phyloP scores from a whole-genome alignment of 2,797 vertebrate genomes.

The Rhadinocentrus ornatus region DNA sequence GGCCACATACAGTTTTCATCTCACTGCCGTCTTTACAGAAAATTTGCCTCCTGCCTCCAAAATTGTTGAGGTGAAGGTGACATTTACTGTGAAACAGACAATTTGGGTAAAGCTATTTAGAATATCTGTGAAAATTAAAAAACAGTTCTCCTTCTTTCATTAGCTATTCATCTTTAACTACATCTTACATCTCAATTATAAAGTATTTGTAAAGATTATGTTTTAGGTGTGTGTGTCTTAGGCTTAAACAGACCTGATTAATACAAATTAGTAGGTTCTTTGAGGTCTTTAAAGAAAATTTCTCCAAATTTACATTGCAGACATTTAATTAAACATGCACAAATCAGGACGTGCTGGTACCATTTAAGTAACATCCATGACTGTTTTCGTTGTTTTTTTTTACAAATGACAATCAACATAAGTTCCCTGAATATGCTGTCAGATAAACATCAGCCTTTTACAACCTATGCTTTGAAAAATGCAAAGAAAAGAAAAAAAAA shows the following conservation, averaged over 20 bases:
- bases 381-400: neutral
- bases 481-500: neutral
- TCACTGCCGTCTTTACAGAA: slow-evolving; percentile 18
- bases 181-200: neutral
- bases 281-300: too few species aligned
- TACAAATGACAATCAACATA: neutral
- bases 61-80: neutral
- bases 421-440: neutral
- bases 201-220: neutral
- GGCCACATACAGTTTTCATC: slow-evolving; percentile 47
- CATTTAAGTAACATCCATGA: neutral
- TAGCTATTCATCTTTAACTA: neutral
- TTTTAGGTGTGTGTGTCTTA: too few species aligned
- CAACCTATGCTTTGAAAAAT: neutral
- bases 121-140: neutral
- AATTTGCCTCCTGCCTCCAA: slow-evolving; percentile 20
- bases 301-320: too few species aligned
- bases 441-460: neutral
- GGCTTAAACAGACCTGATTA: too few species aligned
- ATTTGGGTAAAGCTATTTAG: neutral
- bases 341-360: neutral
- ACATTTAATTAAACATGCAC: too few species aligned
- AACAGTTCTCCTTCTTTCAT: neutral
- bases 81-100: slow-evolving; percentile 3
- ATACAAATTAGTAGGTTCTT: too few species aligned